Conservation (phyloP, 1,140 invertebrate species). For the Sipha flava region DNA sequence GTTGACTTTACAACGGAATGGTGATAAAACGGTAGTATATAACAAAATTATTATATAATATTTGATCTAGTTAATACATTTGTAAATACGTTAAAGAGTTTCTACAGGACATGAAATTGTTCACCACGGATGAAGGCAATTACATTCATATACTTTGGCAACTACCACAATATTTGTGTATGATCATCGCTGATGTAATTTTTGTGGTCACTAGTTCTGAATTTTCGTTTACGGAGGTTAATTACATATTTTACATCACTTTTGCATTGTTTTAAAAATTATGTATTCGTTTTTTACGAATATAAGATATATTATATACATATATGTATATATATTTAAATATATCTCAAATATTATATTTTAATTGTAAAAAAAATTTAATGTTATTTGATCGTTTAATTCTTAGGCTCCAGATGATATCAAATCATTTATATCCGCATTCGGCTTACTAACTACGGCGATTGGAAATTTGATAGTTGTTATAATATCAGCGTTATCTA, state of each 20-base stretch:
- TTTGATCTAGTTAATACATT: neutral
- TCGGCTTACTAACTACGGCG: slow-evolving; percentile 46
- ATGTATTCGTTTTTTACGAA: too few species aligned
- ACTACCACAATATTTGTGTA: slow-evolving; percentile 55
- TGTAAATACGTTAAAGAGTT: neutral
- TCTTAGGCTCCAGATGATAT: slow-evolving; percentile 54
- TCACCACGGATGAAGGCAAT: slow-evolving; percentile 39
- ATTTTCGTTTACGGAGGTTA: slow-evolving; percentile 61
- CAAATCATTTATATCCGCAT: slow-evolving; percentile 47
- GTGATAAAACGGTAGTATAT: neutral
- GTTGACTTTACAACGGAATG: neutral
- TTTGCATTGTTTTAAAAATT: too few species aligned
- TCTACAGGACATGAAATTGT: neutral
- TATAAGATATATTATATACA: too few species aligned
- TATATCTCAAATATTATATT: too few species aligned
- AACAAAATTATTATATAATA: neutral
- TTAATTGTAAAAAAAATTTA: too few species aligned
- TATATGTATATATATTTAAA: too few species aligned
- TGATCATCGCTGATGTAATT: slow-evolving; percentile 56
- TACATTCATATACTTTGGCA: slow-evolving; percentile 52
- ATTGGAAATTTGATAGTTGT: slow-evolving; percentile 47
- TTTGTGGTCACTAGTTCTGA: slow-evolving; percentile 57
- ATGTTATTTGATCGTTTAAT: too few species aligned
- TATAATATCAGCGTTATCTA: slow-evolving; percentile 46
- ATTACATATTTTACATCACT: too few species aligned